A percentile compares a stretch with the other conserved stretches of the same genome.
Evolutionary conservation across 2,797 vertebrate genomes (phyloP).

Genomic region (Kryptolebias ocellatus): DNA sequence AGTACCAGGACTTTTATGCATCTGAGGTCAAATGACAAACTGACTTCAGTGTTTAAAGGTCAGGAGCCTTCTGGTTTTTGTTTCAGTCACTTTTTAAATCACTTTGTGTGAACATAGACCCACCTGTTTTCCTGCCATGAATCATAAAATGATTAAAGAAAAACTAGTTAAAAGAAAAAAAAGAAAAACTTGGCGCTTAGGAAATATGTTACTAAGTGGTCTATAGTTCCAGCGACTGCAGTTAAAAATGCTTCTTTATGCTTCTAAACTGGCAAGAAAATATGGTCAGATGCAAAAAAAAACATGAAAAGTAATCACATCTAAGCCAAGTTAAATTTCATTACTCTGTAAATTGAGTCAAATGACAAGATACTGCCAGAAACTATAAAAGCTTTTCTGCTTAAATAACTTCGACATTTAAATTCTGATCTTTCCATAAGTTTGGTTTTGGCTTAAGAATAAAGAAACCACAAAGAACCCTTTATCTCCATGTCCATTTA

Average conservation of each 20-base stretch:
- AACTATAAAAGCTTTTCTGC: conserved; percentile 54
- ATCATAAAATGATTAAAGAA: conserved; percentile 46
- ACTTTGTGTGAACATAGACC: conserved; percentile 26
- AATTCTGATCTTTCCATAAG: conserved; percentile 42
- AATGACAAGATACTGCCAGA: conserved; percentile 41
- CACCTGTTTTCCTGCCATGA: conserved; percentile 51
- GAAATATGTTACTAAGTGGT: conserved; percentile 11
- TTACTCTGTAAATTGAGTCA: conserved; percentile 63
- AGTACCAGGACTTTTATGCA: conserved; percentile 8
- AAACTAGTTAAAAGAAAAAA: conserved; percentile 8
- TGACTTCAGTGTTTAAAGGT: conserved; percentile 39
- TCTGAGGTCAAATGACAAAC: conserved; percentile 24
- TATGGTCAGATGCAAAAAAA: conserved; percentile 37
- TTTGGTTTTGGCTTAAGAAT: conserved; percentile 16
- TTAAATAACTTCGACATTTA: conserved; percentile 26
- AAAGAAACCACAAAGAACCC: conserved; percentile 11
- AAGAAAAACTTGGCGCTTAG: background rate
- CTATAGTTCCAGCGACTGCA: conserved; percentile 38
- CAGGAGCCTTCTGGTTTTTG: conserved; percentile 52
- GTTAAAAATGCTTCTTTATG: conserved; percentile 40
- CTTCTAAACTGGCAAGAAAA: conserved; percentile 47
- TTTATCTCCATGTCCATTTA: conserved; percentile 12
- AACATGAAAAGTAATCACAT: conserved; percentile 28
- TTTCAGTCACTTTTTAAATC: conserved; percentile 57
- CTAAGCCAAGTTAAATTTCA: conserved; percentile 58